These are phyloP conservation scores for Cavia porcellus DNA, from an alignment of 2,113 vertebrate genomes.

Conservation along the genomic window DNA sequence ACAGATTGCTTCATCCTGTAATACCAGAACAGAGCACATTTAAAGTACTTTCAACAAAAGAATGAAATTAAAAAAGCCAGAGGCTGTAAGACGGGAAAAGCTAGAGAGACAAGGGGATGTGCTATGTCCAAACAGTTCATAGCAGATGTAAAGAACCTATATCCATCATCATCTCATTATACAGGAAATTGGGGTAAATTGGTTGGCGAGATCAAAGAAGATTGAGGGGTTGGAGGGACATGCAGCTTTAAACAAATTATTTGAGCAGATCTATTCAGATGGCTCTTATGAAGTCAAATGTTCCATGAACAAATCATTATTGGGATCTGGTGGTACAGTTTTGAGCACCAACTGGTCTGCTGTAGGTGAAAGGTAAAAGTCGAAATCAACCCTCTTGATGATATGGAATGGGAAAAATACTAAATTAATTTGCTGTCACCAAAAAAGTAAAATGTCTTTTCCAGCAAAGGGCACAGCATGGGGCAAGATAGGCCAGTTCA, in stretches of 20 bases:
- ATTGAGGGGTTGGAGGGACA: conserved; percentile 97
- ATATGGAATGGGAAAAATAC: conserved; percentile 96
- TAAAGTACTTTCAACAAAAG: conserved; percentile 90
- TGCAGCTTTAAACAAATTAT: conserved; percentile 97
- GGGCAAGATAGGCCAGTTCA: neutral
- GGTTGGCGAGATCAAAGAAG: conserved; percentile 94
- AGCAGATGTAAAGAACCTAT: conserved; percentile 89
- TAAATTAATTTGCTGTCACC: conserved; percentile 63
- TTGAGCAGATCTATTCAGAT: conserved; percentile 94
- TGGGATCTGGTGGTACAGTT: conserved; percentile 98
- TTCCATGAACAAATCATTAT: conserved; percentile 99
- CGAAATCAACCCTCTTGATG: conserved; percentile 96
- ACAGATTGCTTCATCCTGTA: conserved; percentile 91
- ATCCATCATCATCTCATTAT: conserved; percentile 94
- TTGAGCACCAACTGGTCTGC: conserved; percentile 99
- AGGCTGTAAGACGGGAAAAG: conserved; percentile 96
- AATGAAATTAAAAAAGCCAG: conserved; percentile 98
- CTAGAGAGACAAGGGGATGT: conserved; percentile 93
- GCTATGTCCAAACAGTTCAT: conserved; percentile 91
- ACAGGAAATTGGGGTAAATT: conserved; percentile 97
- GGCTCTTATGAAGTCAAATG: conserved; percentile 97
- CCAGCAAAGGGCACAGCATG: neutral
- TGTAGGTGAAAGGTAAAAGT: conserved; percentile 95
- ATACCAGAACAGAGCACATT: conserved; percentile 94
- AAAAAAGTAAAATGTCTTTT: neutral